phyloP scores from a whole-genome alignment of 2,888 invertebrate genomes.

The Nematopogon swammerdamellus region DNA sequence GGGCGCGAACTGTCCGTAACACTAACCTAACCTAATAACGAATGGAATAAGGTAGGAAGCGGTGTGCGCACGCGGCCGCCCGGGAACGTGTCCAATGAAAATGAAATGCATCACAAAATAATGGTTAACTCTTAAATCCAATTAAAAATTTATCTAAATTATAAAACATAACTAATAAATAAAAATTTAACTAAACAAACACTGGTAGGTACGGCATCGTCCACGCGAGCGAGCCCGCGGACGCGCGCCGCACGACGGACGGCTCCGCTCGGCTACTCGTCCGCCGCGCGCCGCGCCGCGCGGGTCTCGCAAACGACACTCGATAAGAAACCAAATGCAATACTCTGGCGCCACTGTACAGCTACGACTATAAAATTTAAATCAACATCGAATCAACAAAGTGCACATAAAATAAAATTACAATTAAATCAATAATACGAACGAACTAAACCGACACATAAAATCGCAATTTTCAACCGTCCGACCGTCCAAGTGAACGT shows the following conservation, averaged over 20 bases:
- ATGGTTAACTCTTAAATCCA: conserved; percentile 52
- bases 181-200: conserved; percentile 56
- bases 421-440: conserved; percentile 52
- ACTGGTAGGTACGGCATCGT: not conserved
- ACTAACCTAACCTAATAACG: not conserved
- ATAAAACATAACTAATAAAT: conserved; percentile 58
- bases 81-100: conserved; percentile 15
- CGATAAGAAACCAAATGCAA: conserved; percentile 32
- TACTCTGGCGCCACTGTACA: conserved; percentile 39
- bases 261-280: not conserved
- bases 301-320: too few relatives aligned
- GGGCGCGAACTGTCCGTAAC: not conserved
- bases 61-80: too few relatives aligned
- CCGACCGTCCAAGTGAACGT: conserved; percentile 13
- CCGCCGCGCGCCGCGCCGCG: not conserved
- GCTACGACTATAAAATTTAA: conserved; percentile 28
- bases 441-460: conserved; percentile 49
- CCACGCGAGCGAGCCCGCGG: not conserved
- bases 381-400: conserved; percentile 51
- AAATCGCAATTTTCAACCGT: conserved; percentile 42
- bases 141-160: conserved; percentile 54
- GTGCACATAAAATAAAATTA: conserved; percentile 55
- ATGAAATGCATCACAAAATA: conserved; percentile 41
- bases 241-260: not conserved
- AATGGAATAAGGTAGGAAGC: conserved; percentile 1